Conservation (phyloP, 2,113 vertebrate genomes). For the Benitochromis conjunctus region DNA sequence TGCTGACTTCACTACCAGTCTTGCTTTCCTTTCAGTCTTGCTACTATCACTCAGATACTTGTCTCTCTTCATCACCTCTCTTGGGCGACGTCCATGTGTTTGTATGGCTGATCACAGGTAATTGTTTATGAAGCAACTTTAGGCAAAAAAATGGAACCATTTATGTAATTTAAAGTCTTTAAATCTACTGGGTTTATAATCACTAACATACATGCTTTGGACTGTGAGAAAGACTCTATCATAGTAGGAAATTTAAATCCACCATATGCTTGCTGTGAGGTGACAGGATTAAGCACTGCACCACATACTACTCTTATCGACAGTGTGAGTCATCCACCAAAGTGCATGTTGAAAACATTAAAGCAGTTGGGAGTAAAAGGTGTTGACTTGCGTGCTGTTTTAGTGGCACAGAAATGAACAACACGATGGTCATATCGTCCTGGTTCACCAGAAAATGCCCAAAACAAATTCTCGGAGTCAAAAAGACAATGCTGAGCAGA, state of each 20-base stretch:
- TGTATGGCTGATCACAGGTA: neutral
- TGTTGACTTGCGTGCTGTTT: neutral
- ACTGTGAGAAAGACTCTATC: fast-evolving
- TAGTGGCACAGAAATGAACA: neutral
- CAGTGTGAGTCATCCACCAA: neutral
- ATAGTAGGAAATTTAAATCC: neutral
- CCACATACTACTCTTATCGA: neutral
- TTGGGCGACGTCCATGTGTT: too few relatives aligned
- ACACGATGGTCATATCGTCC: neutral
- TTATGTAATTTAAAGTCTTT: neutral
- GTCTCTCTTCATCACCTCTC: neutral
- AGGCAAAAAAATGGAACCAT: too few relatives aligned
- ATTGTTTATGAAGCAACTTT: neutral
- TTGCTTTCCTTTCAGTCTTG: too few relatives aligned
- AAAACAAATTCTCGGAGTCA: neutral
- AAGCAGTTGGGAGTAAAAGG: neutral
- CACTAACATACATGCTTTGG: fast-evolving
- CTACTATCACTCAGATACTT: neutral
- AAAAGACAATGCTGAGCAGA: neutral
- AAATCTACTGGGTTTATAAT: neutral
- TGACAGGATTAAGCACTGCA: neutral
- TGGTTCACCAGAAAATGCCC: neutral
- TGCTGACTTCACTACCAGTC: neutral
- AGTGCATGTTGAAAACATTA: neutral
- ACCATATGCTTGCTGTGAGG: neutral